Evolutionary conservation across 2,797 vertebrate species (phyloP).

Genomic region (Pipistrellus kuhlii): DNA sequence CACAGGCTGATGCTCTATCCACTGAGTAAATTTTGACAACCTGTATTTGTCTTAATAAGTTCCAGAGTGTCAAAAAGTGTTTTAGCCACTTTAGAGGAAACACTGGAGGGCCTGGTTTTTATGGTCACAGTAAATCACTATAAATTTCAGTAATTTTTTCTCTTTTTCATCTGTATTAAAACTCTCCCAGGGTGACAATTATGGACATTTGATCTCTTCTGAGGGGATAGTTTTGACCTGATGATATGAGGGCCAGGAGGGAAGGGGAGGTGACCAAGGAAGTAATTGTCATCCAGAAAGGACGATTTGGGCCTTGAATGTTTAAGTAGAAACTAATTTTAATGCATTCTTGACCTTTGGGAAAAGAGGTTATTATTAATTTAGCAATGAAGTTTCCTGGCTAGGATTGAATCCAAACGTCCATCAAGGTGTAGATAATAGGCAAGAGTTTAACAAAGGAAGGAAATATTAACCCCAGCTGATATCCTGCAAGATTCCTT

Average conservation of each 20-base stretch:
- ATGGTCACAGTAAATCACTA: constrained; percentile 21
- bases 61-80: constrained; percentile 40
- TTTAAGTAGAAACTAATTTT: constrained; percentile 39
- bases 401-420: constrained; percentile 12
- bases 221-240: background rate
- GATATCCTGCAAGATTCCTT: constrained; percentile 14
- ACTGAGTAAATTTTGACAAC: background rate
- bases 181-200: background rate
- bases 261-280: background rate
- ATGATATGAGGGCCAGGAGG: background rate
- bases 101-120: background rate
- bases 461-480: background rate
- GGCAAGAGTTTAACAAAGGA: background rate
- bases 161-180: background rate
- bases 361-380: constrained; percentile 47
- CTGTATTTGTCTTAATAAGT: constrained; percentile 56
- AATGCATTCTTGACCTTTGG: constrained; percentile 29
- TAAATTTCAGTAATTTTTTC: background rate
- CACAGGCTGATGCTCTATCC: no score
- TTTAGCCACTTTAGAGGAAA: constrained; percentile 49
- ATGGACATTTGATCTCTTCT: background rate
- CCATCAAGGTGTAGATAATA: constrained; percentile 46
- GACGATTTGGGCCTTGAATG: background rate
- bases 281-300: background rate
- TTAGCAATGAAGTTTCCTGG: constrained; percentile 44